These are phyloP conservation scores for Anguilla pacifica DNA, from an alignment of 2,797 vertebrate genomes.

Conservation along the genomic window DNA sequence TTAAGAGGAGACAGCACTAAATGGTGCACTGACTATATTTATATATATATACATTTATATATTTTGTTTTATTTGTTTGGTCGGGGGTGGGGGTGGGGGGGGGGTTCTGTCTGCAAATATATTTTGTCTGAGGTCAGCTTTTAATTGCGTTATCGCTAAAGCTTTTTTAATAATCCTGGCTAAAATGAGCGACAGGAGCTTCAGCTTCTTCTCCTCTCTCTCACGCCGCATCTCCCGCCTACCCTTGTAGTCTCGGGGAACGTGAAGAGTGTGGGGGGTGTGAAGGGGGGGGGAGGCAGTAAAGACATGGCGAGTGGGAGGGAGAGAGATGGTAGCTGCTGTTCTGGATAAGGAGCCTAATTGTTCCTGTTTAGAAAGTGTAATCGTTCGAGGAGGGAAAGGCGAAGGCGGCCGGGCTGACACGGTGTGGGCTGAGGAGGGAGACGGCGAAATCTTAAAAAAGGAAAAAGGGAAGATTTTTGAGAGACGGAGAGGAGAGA, in stretches of 20 bases:
- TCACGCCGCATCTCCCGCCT: not conserved
- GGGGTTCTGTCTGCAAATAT: not conserved
- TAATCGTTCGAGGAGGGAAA: not conserved
- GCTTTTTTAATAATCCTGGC: not conserved
- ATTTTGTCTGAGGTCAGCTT: not conserved
- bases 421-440: not conserved
- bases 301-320: not conserved
- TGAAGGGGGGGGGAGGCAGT: not conserved
- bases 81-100: not conserved
- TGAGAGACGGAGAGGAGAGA: not conserved
- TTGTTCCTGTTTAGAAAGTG: conserved; percentile 1
- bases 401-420: not conserved
- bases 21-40: not conserved
- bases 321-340: conserved; percentile 4
- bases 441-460: not conserved
- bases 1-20: not conserved
- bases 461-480: not conserved
- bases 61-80: not conserved
- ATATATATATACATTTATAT: too few relatives aligned
- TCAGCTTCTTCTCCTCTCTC: not conserved
- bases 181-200: not conserved
- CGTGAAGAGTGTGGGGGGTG: not conserved
- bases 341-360: conserved; percentile 6
- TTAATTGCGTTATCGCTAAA: not conserved
- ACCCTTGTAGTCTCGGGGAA: not conserved